Conservation (phyloP, 2,888 invertebrate species). For the Pterobdella sp. region DNA sequence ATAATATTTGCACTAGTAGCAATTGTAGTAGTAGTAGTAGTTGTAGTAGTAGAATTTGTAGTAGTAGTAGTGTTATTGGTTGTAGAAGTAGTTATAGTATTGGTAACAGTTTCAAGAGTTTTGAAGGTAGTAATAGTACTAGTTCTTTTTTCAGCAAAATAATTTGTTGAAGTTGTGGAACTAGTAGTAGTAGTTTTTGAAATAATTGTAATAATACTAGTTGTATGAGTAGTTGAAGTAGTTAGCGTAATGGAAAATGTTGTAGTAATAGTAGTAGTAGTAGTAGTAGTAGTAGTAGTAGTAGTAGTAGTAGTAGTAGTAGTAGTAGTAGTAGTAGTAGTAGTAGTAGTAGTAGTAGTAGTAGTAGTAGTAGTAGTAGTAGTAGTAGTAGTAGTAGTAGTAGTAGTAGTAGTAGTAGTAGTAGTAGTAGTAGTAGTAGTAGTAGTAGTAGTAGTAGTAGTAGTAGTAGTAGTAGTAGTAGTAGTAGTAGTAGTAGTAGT, state of each 20-base stretch:
- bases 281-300: conserved; percentile 1
- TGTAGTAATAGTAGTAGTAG: neutral
- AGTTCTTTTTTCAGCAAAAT: neutral
- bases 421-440: neutral
- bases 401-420: neutral
- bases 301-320: neutral
- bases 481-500: neutral
- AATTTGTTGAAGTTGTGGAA: neutral
- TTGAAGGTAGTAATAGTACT: neutral
- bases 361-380: conserved; percentile 1
- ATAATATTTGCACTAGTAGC: neutral
- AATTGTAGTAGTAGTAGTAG: neutral
- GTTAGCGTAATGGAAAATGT: neutral
- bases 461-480: neutral
- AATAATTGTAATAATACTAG: neutral
- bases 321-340: conserved; percentile 1
- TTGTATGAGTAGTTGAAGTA: neutral
- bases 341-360: neutral
- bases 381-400: neutral
- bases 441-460: conserved; percentile 1
- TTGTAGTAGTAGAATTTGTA: neutral
- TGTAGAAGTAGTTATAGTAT: neutral
- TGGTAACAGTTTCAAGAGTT: neutral
- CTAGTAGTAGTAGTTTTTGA: neutral
- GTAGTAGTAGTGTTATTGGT: neutral